Percentiles rank a stretch among this genome's conserved stretches.
phyloP scores from a whole-genome alignment of 1,140 invertebrate species.

The Reticulitermes speratus region DNA sequence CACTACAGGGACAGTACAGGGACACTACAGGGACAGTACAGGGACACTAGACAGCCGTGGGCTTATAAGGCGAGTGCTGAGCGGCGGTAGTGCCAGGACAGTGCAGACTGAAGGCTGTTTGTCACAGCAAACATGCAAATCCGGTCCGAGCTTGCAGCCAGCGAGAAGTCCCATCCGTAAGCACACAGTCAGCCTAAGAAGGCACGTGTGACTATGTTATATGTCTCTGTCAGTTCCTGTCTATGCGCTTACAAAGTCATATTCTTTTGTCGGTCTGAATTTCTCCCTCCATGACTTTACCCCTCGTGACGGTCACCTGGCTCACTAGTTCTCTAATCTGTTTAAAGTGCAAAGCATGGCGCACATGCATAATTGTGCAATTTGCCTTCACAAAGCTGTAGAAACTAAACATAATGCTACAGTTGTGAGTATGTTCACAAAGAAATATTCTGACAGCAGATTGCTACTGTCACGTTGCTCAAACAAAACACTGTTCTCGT shows the following conservation, averaged over 20 bases:
- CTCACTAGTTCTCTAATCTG: neutral
- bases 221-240: neutral
- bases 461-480: neutral
- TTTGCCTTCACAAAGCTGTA: neutral
- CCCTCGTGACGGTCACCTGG: neutral
- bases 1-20: no score
- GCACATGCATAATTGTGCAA: neutral
- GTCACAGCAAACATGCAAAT: neutral
- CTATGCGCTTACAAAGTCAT: no score
- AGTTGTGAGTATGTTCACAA: neutral
- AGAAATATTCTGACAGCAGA: neutral
- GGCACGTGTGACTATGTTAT: neutral
- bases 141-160: neutral
- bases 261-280: no score
- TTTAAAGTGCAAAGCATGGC: neutral
- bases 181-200: neutral
- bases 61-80: no score
- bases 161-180: neutral
- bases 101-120: no score
- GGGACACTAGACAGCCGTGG: no score
- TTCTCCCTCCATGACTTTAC: no score
- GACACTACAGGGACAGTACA: no score
- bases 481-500: neutral
- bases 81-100: no score
- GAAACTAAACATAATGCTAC: neutral